Base-by-base conservation (phyloP, 2,797 vertebrate genomes). In the Spinibarbus caldwelli region DNA sequence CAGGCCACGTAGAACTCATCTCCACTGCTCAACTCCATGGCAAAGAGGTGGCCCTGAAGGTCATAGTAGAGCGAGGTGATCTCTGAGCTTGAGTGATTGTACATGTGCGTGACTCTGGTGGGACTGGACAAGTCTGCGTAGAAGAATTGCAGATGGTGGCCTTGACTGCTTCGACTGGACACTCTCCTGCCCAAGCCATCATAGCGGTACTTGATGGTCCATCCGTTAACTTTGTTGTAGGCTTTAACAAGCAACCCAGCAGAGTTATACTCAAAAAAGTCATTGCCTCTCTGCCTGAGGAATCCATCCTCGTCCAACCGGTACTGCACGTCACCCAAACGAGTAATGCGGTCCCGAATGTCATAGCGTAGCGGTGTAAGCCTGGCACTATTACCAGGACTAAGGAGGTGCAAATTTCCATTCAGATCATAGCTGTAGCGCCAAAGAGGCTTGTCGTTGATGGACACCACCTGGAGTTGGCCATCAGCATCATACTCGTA, bases 1-100 rank as follows among this genome's bases (percentile, higher is more conserved):
- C 98, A 99, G 7, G 98, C 98, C 76, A 99, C 97, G 23, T 99
- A 99, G 89, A 99, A 99, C 90, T 99, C 98, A 2, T 99, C 98
- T 0, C 98, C 98, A 0, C 98, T 97, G 94, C 97, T 99, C 29
- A 99, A 93, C 92, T 99, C 98, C 98, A 99, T 99, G 31, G 98
- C 97, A 21, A 99, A 99, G 79, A 99, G 96, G 89, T 99, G 98
- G 2, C 98, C 98, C 89, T 99, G 98, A 29, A 99, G 96, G 92
- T 99, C 98, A 0, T 99, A 99, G 93, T 99, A 99, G 36, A 99
- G 95, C 0, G 98, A 99, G 0, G 98, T 97, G 89, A 99, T 99
- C 91, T 99, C 98, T 0, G 98, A 98, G 92, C 98, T 99, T 0
- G 98, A 98, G 92, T 99, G 98, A 88, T 99, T 99, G 92, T 99